Evolutionary conservation across 2,888 invertebrate genomes (phyloP).

Genomic region (Aricia artaxerxes): DNA sequence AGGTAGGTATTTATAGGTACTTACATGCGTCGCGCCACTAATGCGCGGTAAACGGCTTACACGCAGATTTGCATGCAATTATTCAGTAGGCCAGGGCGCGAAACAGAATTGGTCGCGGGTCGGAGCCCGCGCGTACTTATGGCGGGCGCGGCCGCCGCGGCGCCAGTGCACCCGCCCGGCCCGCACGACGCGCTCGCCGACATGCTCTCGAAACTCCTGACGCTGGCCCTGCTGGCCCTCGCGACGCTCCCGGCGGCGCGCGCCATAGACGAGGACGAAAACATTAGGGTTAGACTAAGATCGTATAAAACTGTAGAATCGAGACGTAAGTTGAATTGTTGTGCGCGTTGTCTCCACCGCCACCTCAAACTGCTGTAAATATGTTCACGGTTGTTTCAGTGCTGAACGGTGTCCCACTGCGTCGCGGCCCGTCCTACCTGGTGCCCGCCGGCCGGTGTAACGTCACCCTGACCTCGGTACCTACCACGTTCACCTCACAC

Average conservation of each 20-base stretch:
- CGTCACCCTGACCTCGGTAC: slow-evolving; percentile 14
- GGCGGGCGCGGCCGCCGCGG: background rate
- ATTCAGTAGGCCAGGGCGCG: background rate
- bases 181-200: background rate
- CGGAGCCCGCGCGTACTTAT: slow-evolving; percentile 7
- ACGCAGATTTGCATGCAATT: background rate
- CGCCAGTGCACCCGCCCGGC: background rate
- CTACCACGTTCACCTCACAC: background rate
- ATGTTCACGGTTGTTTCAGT: background rate
- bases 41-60: background rate
- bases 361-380: background rate
- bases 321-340: background rate
- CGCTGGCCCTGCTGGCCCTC: background rate
- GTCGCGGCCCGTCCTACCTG: slow-evolving; percentile 11
- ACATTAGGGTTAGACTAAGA: background rate
- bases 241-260: background rate
- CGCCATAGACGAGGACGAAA: background rate
- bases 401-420: background rate
- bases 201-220: slow-evolving; percentile 5
- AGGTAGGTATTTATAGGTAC: background rate
- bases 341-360: too few relatives aligned
- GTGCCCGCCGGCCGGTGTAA: slow-evolving; percentile 9
- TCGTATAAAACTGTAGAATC: background rate
- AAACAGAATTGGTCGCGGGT: slow-evolving; percentile 6
- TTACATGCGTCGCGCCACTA: background rate